A percentile compares a stretch with the other conserved stretches of the same genome.
These are phyloP conservation scores for Clarias laeviceps DNA, from an alignment of 2,797 vertebrate species.

Conservation along the genomic window DNA sequence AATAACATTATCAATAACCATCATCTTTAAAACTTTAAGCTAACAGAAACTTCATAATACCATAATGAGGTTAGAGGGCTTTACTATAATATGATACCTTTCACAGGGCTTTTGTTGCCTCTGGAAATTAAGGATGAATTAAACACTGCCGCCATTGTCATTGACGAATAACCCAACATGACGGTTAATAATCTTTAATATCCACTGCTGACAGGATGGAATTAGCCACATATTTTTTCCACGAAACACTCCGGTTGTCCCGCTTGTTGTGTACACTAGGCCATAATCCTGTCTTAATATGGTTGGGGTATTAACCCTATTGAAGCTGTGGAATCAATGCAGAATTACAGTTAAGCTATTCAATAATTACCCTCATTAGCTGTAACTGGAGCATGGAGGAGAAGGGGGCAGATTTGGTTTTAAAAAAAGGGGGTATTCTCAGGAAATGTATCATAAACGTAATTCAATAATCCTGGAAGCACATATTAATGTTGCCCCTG, in stretches of 20 bases:
- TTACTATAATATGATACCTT: slow-evolving; percentile 69
- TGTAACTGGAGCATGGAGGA: slow-evolving; percentile 81
- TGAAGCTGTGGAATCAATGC: slow-evolving; percentile 80
- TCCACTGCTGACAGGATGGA: slow-evolving; percentile 97
- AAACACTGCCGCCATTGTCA: slow-evolving; percentile 91
- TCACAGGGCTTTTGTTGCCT: slow-evolving; percentile 69
- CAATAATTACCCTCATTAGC: slow-evolving; percentile 93
- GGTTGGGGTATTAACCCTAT: slow-evolving; percentile 71
- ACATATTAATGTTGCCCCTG: slow-evolving; percentile 72
- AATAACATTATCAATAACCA: not conserved
- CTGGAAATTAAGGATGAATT: slow-evolving; percentile 79
- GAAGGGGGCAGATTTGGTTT: slow-evolving; percentile 72
- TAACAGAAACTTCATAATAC: slow-evolving; percentile 60
- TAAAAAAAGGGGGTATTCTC: slow-evolving; percentile 62
- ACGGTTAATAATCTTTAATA: slow-evolving; percentile 91
- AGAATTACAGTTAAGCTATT: slow-evolving; percentile 89
- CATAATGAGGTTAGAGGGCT: slow-evolving; percentile 62
- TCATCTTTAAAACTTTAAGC: slow-evolving; percentile 43
- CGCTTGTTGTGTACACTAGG: slow-evolving; percentile 77
- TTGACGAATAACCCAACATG: slow-evolving; percentile 75
- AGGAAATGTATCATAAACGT: slow-evolving; percentile 83
- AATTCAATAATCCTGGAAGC: slow-evolving; percentile 94
- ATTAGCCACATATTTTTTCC: slow-evolving; percentile 88
- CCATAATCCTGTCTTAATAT: slow-evolving; percentile 85
- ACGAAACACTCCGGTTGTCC: slow-evolving; percentile 79